Evolutionary conservation across 2,113 vertebrate genomes (phyloP), one percentile per base, ranked within the genome.

Genomic region (Hippoglossus stenolepis): DNA sequence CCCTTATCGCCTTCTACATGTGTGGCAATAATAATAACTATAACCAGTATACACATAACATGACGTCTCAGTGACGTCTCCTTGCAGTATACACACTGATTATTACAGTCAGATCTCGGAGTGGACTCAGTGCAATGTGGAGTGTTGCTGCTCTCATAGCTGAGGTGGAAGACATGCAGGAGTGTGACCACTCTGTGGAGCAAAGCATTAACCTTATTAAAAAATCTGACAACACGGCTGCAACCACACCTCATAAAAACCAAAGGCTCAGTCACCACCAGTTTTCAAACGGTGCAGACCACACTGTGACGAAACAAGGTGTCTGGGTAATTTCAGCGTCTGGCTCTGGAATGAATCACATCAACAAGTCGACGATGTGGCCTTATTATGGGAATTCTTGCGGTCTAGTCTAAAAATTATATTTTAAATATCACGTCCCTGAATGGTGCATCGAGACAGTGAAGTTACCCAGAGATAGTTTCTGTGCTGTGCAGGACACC

Each of bases 321-420:
- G 75, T 83, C 70, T 77, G 89, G 89, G 91, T 89, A 91, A 91
- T 83, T 90, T 91, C 92, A 89, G 84, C 43, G 66, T 90, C 85
- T 79, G 68, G 70, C 58, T 73, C 56, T 4, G 2, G 51, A 12
- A 20, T 65, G 53, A 64, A 65, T 80, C 35, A 75, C 59, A 24
- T 54, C 54, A 11, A 14, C n/a, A 31, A 45, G 45, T 75, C 47
- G 76, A 78, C 31, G 47, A 20, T 58, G 59, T 7, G 3, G 76
- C 4, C 71, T 75, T 28, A 59, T 76, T 20, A 26, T 17, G 54
- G 59, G 1, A 6, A 11, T 53, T 59, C 63, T 40, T 43, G 18
- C 17, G 43, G 40, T 53, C 62, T 26, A 8, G 6, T 60, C 31
- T 26, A 0, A 1, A 40, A 20, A 56, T 14, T 31, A 3, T 69